Conservation (phyloP, 2,888 invertebrate genomes). For the Lasius fuliginosus region DNA sequence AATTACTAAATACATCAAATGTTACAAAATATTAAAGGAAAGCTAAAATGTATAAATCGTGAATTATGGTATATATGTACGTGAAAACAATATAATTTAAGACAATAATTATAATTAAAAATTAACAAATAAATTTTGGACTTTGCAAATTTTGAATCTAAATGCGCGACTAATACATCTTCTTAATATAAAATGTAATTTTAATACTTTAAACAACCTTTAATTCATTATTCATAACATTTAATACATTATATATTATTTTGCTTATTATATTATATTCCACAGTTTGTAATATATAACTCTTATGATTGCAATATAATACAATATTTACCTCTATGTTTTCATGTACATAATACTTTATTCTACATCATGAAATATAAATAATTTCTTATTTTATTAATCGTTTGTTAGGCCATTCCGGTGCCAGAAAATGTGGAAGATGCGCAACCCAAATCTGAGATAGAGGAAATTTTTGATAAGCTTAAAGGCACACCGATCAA, state of each 20-base stretch:
- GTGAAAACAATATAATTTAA: background rate
- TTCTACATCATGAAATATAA: background rate
- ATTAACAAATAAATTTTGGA: background rate
- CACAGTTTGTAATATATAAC: background rate
- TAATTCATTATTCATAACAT: background rate
- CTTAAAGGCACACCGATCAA: no score
- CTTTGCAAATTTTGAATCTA: background rate
- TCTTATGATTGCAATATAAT: no score
- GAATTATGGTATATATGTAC: background rate
- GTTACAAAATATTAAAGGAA: background rate
- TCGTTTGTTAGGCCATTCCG: conserved; percentile 58
- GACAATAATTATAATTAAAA: background rate
- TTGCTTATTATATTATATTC: background rate
- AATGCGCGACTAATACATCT: background rate
- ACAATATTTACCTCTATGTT: background rate
- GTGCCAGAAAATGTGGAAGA: background rate
- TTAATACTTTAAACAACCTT: background rate
- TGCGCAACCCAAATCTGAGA: background rate
- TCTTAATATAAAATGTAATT: background rate
- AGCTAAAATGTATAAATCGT: background rate
- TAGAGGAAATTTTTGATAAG: background rate
- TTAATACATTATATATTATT: background rate
- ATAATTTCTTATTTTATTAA: conserved; percentile 16
- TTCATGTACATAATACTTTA: background rate
- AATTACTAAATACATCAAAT: background rate